These are phyloP conservation scores for Thunnus albacares DNA, from an alignment of 2,797 vertebrate species.

Conservation along the genomic window DNA sequence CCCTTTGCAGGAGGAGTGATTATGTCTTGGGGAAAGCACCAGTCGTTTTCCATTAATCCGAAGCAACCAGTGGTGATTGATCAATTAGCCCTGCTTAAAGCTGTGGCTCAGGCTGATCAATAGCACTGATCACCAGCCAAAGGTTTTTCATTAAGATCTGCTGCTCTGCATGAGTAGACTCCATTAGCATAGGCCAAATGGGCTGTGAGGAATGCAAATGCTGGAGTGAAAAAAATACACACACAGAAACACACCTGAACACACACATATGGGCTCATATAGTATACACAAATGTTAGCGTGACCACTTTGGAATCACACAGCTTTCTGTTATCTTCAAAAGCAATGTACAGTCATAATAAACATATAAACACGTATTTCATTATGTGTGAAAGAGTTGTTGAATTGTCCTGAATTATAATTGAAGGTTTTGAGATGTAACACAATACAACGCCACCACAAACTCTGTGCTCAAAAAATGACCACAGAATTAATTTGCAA, in stretches of 20 bases:
- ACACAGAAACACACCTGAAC: slow-evolving; percentile 14
- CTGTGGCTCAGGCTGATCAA: slow-evolving; percentile 80
- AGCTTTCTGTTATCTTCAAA: neutral
- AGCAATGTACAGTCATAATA: neutral
- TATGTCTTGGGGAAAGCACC: slow-evolving; percentile 64
- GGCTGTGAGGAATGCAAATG: slow-evolving; percentile 65
- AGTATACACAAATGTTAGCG: neutral
- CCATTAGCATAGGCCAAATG: slow-evolving; percentile 77
- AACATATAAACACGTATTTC: too few relatives aligned
- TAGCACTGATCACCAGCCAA: slow-evolving; percentile 80
- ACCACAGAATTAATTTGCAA: too few relatives aligned
- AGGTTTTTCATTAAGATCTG: slow-evolving; percentile 83
- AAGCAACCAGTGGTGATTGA: slow-evolving; percentile 80
- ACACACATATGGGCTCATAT: neutral
- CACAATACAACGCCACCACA: too few relatives aligned
- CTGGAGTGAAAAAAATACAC: neutral
- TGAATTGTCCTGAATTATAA: neutral
- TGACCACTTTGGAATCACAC: neutral
- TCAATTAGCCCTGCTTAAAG: slow-evolving; percentile 84
- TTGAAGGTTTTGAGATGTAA: neutral
- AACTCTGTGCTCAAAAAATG: neutral
- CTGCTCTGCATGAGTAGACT: slow-evolving; percentile 78
- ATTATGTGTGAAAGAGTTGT: neutral
- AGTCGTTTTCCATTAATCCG: slow-evolving; percentile 82
- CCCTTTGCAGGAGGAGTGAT: slow-evolving; percentile 27